Base-by-base conservation (phyloP, 2,888 invertebrate genomes). In the Onthophagus sagittarius region DNA sequence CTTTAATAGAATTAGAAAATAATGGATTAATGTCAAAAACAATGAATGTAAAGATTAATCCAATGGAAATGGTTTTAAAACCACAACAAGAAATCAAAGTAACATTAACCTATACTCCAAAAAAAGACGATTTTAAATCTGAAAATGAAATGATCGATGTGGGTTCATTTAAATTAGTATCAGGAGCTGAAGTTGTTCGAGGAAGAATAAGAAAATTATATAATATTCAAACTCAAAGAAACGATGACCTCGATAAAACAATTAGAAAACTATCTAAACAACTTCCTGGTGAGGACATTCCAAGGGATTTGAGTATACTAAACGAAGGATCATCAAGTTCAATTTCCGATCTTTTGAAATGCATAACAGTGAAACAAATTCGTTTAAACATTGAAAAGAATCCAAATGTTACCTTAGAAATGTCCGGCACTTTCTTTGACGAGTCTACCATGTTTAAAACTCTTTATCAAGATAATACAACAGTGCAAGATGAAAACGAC, bases 371-470 rank as follows among this genome's bases (percentile, higher is more conserved):
- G 6, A 80, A 81, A 23, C 85, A 85, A 78, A 79, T 86, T 33
- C 77, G 79, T n/a, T 62, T 86, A 15, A 84, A 83, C 1, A 72
- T 85, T 3, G 86, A 85, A 76, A 82, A 81, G 72, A 83, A 85
- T 77, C 77, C 80, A 9, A 84, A 85, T 65, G 76, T 79, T 62
- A 84, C 84, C 0, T 74, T 85, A 9, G 79, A 83, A 53, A 76
- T 70, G 4, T 75, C 75, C 13, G 79, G 81, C 5, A 81, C 79
- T 9, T 84, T 85, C 39, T 79, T 82, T 6, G 81, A 79, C 5
- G 84, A 85, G 69, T 83, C 83, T 5, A 80, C 79, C 0, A 74
- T 82, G 75, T 85, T 81, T 76, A 82, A 83, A 13, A 80, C 84
- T n/a, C 75, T 84, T 3, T 79, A 77, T 71, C 78, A 80, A 67